phyloP scores from a whole-genome alignment of 2,113 vertebrate species.

The Struthio camelus region DNA sequence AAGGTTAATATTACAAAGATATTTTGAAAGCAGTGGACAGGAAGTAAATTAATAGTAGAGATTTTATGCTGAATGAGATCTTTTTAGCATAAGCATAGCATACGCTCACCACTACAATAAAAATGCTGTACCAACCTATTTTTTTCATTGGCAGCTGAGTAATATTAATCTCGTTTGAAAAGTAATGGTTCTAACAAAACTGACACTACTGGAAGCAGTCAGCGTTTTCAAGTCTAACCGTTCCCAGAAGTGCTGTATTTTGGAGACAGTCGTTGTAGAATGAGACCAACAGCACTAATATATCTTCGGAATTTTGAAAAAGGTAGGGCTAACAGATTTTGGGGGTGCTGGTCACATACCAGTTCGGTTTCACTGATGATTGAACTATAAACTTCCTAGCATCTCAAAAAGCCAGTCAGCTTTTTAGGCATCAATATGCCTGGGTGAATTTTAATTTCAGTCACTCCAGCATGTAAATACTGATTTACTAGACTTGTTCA shows the following conservation, averaged over 20 bases:
- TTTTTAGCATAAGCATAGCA: neutral
- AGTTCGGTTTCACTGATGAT: neutral
- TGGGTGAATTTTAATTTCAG: neutral
- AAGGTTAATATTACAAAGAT: conserved; percentile 17
- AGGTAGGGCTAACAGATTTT: neutral
- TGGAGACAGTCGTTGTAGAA: neutral
- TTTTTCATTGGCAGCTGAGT: conserved; percentile 38
- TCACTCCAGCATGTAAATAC: neutral
- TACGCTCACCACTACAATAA: conserved; percentile 10
- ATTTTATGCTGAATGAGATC: conserved; percentile 34
- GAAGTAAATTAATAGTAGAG: conserved; percentile 44
- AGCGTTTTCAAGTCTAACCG: conserved; percentile 22
- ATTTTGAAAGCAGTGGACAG: neutral
- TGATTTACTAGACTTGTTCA: fast-evolving
- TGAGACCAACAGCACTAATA: neutral
- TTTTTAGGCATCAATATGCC: neutral
- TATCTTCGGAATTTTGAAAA: neutral
- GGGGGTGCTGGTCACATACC: neutral
- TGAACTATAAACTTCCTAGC: neutral
- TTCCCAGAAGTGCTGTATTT: neutral
- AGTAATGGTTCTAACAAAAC: conserved; percentile 28
- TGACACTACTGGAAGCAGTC: conserved; percentile 6
- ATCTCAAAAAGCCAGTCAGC: neutral
- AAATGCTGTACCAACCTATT: conserved; percentile 18
- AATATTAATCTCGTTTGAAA: conserved; percentile 62